phyloP scores from a whole-genome alignment of 2,113 vertebrate species.

The Benitochromis conjunctus region DNA sequence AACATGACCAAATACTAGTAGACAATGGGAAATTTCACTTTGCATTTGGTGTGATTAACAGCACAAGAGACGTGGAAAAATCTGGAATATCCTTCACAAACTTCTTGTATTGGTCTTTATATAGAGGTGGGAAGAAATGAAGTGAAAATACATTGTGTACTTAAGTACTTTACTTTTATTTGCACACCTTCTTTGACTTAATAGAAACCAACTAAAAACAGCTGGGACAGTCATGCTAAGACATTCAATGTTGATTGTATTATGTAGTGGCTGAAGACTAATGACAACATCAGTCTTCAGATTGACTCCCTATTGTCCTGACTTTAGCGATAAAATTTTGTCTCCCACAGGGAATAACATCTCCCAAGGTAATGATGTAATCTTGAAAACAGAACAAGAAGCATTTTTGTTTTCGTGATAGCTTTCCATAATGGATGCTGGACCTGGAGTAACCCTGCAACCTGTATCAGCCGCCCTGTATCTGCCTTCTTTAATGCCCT shows the following conservation, averaged over 20 bases:
- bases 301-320: background rate
- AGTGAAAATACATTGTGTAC: background rate
- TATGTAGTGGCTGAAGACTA: background rate
- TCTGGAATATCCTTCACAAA: background rate
- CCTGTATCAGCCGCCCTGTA: background rate
- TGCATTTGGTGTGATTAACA: background rate
- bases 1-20: background rate
- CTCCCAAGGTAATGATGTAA: background rate
- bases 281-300: background rate
- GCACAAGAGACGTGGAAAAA: background rate
- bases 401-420: background rate
- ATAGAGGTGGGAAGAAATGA: background rate
- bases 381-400: background rate
- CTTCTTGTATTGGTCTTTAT: background rate
- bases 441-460: background rate
- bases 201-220: background rate
- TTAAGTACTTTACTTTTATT: background rate
- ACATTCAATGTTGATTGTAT: background rate
- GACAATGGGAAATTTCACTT: background rate
- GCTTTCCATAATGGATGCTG: background rate
- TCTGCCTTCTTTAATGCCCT: background rate
- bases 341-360: background rate
- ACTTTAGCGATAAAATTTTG: background rate
- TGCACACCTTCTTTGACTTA: background rate
- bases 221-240: background rate